Percentiles rank a stretch among this genome's conserved stretches.
These are phyloP conservation scores for Mastigias papua DNA, from an alignment of 30 jellyfish, hydroid and myxozoan species.

Conservation along the genomic window DNA sequence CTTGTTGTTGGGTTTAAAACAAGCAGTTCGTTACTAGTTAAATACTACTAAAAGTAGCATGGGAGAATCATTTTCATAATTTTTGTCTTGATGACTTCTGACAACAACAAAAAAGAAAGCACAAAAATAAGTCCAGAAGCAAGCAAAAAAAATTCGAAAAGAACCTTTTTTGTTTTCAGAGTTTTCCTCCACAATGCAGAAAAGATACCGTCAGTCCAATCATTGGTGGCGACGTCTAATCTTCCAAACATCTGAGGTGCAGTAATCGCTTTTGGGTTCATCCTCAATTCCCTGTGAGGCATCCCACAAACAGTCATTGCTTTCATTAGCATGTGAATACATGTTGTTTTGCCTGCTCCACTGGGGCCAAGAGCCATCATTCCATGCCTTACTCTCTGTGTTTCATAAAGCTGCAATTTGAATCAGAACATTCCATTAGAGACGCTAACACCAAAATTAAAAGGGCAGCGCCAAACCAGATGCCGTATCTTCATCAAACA, in stretches of 20 bases:
- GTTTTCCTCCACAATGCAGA: conserved; percentile 96
- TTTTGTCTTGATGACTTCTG: too few relatives aligned
- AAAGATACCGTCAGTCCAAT: conserved; percentile 96
- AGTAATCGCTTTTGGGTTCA: conserved; percentile 98
- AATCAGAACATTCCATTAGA: background rate
- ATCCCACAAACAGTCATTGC: conserved; percentile 85
- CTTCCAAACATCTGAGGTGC: conserved; percentile 98
- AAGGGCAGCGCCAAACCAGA: too few relatives aligned
- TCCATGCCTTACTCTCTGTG: conserved; percentile 95
- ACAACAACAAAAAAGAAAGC: background rate
- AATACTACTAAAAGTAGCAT: too few relatives aligned
- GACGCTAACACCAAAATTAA: too few relatives aligned
- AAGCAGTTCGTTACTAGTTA: too few relatives aligned
- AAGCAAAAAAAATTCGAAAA: background rate
- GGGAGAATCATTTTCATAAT: too few relatives aligned
- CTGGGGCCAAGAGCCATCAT: conserved; percentile 96
- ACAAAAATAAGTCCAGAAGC: background rate
- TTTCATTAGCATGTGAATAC: conserved; percentile 89
- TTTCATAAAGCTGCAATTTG: conserved; percentile 77
- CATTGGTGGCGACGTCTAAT: conserved; percentile 91
- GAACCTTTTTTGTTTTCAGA: conserved; percentile 81
- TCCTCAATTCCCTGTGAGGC: conserved; percentile 91
- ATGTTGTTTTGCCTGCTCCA: conserved; percentile 92
- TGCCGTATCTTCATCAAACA: too few relatives aligned
- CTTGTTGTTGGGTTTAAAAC: too few relatives aligned